phyloP scores from a whole-genome alignment of 37 sponge, comb jelly and placozoan genomes.

The Spongia lamella region DNA sequence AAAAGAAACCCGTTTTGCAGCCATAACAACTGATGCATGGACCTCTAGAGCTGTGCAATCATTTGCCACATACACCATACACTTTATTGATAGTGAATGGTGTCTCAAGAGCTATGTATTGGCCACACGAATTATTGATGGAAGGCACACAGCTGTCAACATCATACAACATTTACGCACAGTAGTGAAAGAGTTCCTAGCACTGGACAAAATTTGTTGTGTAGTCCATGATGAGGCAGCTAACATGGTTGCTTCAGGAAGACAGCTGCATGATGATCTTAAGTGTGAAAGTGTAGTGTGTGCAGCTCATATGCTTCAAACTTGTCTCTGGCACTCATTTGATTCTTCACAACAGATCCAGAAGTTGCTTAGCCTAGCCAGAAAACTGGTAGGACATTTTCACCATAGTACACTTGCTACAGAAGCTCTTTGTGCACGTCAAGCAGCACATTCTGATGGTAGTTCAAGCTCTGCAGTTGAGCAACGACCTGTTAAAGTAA shows the following conservation, averaged over 20 bases:
- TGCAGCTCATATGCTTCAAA: constrained; percentile 8
- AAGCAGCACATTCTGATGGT: too few relatives aligned
- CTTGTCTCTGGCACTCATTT: background rate
- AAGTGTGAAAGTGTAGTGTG: background rate
- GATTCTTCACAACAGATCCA: constrained; percentile 6
- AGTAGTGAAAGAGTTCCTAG: background rate
- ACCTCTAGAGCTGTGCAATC: background rate
- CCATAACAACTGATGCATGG: constrained; percentile 5
- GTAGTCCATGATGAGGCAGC: constrained; percentile 13
- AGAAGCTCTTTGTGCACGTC: background rate
- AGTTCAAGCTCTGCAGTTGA: too few relatives aligned
- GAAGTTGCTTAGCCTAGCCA: background rate
- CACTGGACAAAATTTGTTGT: background rate
- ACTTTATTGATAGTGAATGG: constrained; percentile 4
- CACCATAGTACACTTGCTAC: constrained; percentile 3
- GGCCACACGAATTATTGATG: background rate
- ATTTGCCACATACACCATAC: constrained; percentile 2
- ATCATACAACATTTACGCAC: background rate
- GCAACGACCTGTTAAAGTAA: constrained; percentile 1
- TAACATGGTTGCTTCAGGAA: background rate
- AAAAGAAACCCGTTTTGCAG: background rate
- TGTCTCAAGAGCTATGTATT: background rate
- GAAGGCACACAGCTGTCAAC: constrained; percentile 5
- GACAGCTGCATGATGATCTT: constrained; percentile 1
- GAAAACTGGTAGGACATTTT: background rate